Conservation (phyloP, 2,888 invertebrate genomes). For the Rugalucina vietnamica region DNA sequence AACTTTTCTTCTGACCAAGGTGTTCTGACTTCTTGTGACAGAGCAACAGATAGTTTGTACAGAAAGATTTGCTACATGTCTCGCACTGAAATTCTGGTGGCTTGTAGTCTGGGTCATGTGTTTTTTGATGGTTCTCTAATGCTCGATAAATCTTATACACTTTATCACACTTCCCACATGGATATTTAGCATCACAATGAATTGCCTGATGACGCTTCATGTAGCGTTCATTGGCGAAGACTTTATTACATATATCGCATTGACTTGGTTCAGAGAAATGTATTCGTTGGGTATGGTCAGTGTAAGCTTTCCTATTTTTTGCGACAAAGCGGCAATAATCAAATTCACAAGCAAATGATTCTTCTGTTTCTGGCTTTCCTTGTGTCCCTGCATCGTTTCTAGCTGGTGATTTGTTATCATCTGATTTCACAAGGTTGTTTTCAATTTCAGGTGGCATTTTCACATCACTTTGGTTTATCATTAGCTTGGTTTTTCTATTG, state of each 20-base stretch:
- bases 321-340: conserved; percentile 65
- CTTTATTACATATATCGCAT: conserved; percentile 72
- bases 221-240: conserved; percentile 69
- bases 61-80: conserved; percentile 70
- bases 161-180: conserved; percentile 75
- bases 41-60: conserved; percentile 66
- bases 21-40: conserved; percentile 72
- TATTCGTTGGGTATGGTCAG: conserved; percentile 59
- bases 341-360: conserved; percentile 36
- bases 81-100: conserved; percentile 68
- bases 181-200: conserved; percentile 62
- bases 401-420: background rate
- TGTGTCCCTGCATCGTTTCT: background rate
- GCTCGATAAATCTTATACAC: conserved; percentile 73
- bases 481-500: too few species aligned
- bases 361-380: background rate
- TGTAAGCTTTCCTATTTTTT: conserved; percentile 57
- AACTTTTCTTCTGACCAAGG: conserved; percentile 69
- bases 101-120: conserved; percentile 65
- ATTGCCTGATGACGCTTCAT: conserved; percentile 68
- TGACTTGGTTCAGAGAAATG: conserved; percentile 62
- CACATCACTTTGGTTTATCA: too few species aligned
- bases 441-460: too few species aligned
- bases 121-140: conserved; percentile 69
- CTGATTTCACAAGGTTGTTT: background rate